Conservation (phyloP, 2,888 invertebrate genomes). For the Acronicta aceris region DNA sequence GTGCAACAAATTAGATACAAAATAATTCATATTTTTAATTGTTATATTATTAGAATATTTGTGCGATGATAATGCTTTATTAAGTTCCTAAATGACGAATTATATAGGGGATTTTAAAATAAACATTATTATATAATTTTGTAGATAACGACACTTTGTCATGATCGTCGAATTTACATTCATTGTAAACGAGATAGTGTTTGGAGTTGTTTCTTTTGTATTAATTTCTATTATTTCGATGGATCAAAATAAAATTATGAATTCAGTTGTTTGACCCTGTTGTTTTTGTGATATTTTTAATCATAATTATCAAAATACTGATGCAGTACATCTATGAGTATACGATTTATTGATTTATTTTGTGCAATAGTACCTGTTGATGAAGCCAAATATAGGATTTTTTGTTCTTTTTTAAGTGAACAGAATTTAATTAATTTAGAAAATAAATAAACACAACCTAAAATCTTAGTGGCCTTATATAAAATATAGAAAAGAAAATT, state of each 20-base stretch:
- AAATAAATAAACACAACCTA: too few relatives aligned
- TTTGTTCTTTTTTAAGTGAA: too few relatives aligned
- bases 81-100: constrained; percentile 45
- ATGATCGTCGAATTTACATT: constrained; percentile 67
- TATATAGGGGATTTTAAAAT: constrained; percentile 32
- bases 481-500: too few relatives aligned
- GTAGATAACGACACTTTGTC: constrained; percentile 58
- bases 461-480: too few relatives aligned
- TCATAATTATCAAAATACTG: neutral
- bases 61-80: constrained; percentile 31
- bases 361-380: constrained; percentile 17
- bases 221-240: constrained; percentile 58
- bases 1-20: constrained; percentile 42
- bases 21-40: constrained; percentile 6
- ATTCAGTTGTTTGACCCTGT: constrained; percentile 51
- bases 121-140: constrained; percentile 48
- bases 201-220: constrained; percentile 58
- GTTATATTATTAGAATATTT: constrained; percentile 27
- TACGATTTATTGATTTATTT: constrained; percentile 9
- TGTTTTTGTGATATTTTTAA: constrained; percentile 34
- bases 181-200: constrained; percentile 29
- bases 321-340: constrained; percentile 4
- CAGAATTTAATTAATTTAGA: too few relatives aligned
- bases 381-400: too few relatives aligned
- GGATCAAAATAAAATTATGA: constrained; percentile 71